phyloP scores from a whole-genome alignment of 2,797 vertebrate genomes.

The Hylomyscus alleni region DNA sequence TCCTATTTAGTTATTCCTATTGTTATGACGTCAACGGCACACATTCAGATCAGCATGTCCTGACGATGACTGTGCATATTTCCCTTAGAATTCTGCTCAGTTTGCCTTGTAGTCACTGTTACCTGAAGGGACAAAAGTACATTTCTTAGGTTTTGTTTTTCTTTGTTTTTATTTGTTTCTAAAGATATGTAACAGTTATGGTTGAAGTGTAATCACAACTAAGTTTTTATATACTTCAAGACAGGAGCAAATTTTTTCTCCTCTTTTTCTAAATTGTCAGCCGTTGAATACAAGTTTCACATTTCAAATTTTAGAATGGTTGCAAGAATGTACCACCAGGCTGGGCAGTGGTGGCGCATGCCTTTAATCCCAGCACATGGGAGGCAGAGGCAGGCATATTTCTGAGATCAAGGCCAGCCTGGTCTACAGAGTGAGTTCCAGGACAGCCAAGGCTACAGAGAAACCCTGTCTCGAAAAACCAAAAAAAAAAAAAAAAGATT shows the following conservation, averaged over 20 bases:
- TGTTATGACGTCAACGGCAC: fast-evolving
- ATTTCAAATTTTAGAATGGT: neutral
- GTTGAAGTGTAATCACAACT: neutral
- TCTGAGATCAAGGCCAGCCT: no score
- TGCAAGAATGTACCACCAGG: neutral
- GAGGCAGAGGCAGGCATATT: no score
- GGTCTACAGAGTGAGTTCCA: no score
- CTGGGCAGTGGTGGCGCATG: no score
- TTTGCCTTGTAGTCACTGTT: neutral
- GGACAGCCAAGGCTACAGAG: no score
- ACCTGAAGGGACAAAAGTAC: neutral
- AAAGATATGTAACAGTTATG: neutral
- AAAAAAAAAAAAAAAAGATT: no score
- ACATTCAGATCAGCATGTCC: neutral
- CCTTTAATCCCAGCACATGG: no score
- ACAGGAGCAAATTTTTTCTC: neutral
- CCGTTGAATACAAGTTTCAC: neutral
- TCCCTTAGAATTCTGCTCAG: neutral
- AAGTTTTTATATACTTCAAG: neutral
- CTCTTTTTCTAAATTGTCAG: neutral
- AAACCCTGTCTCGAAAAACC: no score
- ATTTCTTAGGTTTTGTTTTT: neutral
- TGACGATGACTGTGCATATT: neutral
- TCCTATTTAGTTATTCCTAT: neutral
- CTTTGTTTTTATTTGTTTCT: neutral